Conservation (phyloP, 2,113 vertebrate species). For the Patagioenas fasciata region DNA sequence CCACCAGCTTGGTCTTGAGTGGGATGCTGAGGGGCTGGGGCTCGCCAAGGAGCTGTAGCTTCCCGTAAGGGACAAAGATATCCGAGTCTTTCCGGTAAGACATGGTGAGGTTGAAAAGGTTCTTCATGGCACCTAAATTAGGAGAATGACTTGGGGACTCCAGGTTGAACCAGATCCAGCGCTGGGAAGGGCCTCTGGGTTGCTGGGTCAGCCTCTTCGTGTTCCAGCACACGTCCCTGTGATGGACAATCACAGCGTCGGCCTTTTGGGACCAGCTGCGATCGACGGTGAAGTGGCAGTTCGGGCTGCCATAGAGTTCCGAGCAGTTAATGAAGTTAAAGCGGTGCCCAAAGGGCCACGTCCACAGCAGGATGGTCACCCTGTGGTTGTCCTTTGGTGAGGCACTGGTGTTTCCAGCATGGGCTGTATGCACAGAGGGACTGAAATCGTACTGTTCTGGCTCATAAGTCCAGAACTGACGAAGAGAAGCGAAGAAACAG, state of each 20-base stretch:
- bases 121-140: neutral
- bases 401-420: fast-evolving
- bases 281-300: neutral
- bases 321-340: neutral
- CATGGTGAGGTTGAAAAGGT: conserved; percentile 67
- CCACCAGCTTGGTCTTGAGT: conserved; percentile 59
- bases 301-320: fast-evolving
- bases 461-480: fast-evolving
- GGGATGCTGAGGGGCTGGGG: neutral
- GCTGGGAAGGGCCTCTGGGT: neutral
- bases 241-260: conserved; percentile 9
- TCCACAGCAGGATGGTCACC: conserved; percentile 57
- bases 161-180: conserved; percentile 68
- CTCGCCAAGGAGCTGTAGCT: neutral
- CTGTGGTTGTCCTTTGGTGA: fast-evolving
- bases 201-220: neutral
- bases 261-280: neutral
- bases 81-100: conserved; percentile 56
- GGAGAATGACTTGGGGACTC: conserved; percentile 13
- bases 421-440: fast-evolving
- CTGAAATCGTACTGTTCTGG: fast-evolving
- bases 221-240: neutral
- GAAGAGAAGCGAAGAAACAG: neutral
- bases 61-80: conserved; percentile 56
- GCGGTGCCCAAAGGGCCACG: neutral